These are phyloP conservation scores for Chaetura pelagica DNA, from an alignment of 2,113 vertebrate species.

Conservation along the genomic window DNA sequence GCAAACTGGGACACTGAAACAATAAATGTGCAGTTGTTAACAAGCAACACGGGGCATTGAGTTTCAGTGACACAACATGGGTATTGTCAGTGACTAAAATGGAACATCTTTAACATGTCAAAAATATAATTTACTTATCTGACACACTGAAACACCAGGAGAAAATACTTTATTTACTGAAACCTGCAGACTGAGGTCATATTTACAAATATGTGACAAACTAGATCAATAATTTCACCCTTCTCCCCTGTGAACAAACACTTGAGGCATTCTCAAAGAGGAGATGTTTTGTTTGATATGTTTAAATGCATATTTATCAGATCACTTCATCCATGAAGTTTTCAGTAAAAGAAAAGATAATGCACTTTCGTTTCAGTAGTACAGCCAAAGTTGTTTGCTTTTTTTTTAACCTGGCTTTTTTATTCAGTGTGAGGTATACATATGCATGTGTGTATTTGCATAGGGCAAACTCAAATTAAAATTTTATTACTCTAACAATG, in stretches of 20 bases:
- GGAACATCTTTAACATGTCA: neutral
- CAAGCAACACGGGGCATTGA: neutral
- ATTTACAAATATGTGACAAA: neutral
- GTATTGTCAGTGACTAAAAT: conserved; percentile 5
- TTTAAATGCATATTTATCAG: neutral
- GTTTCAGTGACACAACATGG: neutral
- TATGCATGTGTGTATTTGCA: neutral
- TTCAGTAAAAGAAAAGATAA: neutral
- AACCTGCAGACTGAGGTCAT: neutral
- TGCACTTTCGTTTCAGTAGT: neutral
- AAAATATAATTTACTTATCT: conserved; percentile 15
- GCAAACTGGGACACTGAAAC: conserved; percentile 35
- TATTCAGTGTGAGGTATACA: neutral
- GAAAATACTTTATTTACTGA: neutral
- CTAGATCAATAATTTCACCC: neutral
- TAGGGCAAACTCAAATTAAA: neutral
- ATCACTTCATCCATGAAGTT: neutral
- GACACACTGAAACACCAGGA: neutral
- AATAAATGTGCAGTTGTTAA: conserved; percentile 23
- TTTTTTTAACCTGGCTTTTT: neutral
- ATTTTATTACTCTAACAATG: neutral
- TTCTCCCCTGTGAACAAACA: neutral
- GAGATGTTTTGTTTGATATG: neutral
- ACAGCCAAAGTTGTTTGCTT: neutral
- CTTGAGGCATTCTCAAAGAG: neutral